Evolutionary conservation across 2,113 vertebrate genomes (phyloP), one percentile per base, ranked within the genome.

Genomic region (Butorides virescens): DNA sequence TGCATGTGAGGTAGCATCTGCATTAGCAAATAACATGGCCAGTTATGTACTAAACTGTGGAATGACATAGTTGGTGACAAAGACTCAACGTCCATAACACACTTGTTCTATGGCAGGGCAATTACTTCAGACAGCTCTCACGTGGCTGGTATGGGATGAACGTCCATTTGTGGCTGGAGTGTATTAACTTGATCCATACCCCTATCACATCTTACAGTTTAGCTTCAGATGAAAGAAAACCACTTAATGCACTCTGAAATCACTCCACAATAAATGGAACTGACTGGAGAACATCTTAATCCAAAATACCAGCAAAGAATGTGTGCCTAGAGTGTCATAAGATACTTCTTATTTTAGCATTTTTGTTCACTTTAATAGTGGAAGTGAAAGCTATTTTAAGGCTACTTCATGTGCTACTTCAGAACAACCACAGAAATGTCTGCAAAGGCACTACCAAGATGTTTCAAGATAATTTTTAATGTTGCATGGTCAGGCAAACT

Each of bases 71-170:
- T 0, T 72, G 15, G 7, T 76, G 49, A 47, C 16, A 56, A 80
- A 84, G 23, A 44, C 16, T 46, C 0, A 0, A 58, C 5, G 52
- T 55, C 13, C 25, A 32, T 26, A 8, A 10, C 22, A 19, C 4
- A 3, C 7, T 11, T 32, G 11, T 61, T 63, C 56, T 37, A 0
- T 30, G 27, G 21, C 12, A 39, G 27, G 7, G 17, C 3, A 14
- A 56, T 49, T 93, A 18, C 15, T 70, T 73, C 3, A 4, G 27
- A 36, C 11, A 58, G 13, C 4, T 94, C 2, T 85, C 13, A 17
- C 15, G 25, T 12, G 4, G 23, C 12, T 44, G 16, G 2, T 53
- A 13, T 49, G 25, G 13, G 21, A 11, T 18, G 18, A 83, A 92
- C 23, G 2, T 25, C 29, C 18, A 11, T 55, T 91, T 83, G 13